These are phyloP conservation scores for Xenentodon cancila DNA, from an alignment of 2,797 vertebrate species.

Conservation along the genomic window DNA sequence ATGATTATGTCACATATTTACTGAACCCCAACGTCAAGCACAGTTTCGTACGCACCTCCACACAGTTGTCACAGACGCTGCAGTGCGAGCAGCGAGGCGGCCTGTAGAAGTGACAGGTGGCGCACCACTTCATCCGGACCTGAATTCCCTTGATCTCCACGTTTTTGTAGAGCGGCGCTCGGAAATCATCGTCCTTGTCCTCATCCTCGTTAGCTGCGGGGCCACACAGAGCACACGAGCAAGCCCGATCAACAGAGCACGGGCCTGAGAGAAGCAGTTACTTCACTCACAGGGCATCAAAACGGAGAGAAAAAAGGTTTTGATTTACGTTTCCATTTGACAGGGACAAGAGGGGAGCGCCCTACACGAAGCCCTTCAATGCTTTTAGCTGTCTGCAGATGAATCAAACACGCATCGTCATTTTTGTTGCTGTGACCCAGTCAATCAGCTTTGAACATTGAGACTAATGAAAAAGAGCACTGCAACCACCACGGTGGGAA, in stretches of 20 bases:
- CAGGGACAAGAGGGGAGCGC: constrained; percentile 20
- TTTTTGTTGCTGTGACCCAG: constrained; percentile 14
- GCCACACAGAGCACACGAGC: background rate
- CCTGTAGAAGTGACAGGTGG: constrained; percentile 96
- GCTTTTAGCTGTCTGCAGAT: constrained; percentile 27
- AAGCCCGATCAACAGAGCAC: background rate
- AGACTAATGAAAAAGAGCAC: constrained; percentile 11
- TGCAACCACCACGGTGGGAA: constrained; percentile 3
- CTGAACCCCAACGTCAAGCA: constrained; percentile 8
- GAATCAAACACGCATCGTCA: constrained; percentile 19
- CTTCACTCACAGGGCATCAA: background rate
- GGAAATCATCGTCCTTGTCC: constrained; percentile 97
- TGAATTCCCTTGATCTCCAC: constrained; percentile 97
- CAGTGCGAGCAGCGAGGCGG: constrained; percentile 96
- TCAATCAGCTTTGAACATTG: constrained; percentile 24
- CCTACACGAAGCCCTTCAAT: constrained; percentile 32
- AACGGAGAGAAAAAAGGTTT: background rate
- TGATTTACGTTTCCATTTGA: constrained; percentile 38
- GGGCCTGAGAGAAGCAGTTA: constrained; percentile 12
- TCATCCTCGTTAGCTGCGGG: constrained; percentile 93
- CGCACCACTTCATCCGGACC: constrained; percentile 98
- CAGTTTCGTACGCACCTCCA: constrained; percentile 85
- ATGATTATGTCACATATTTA: constrained; percentile 9
- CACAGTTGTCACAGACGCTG: constrained; percentile 98
- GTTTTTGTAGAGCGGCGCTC: constrained; percentile 95